A percentile compares a stretch with the other conserved stretches of the same genome.
Evolutionary conservation across 2,888 invertebrate genomes (phyloP).

Genomic region (Eupithecia inturbata): DNA sequence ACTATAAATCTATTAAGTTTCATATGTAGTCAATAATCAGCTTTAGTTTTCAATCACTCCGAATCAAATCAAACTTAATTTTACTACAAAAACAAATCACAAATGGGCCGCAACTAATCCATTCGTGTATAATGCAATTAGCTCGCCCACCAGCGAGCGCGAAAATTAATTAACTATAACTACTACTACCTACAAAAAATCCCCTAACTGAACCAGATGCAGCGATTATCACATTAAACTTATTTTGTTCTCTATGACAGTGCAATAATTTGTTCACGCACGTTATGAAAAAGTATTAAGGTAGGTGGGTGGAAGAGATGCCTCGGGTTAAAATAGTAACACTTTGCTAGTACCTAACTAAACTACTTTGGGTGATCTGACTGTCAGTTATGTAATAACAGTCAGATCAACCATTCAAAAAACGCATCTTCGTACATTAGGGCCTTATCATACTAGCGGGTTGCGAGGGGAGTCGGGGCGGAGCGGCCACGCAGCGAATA

Average conservation of each 20-base stretch:
- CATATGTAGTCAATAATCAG: slow-evolving; percentile 3
- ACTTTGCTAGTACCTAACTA: no score
- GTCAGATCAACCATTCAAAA: no score
- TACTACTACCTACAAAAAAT: slow-evolving; percentile 64
- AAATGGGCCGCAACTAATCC: slow-evolving; percentile 66
- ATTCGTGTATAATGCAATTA: slow-evolving; percentile 71
- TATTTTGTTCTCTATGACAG: slow-evolving; percentile 77
- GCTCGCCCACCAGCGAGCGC: slow-evolving; percentile 56
- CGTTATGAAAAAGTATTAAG: slow-evolving; percentile 80
- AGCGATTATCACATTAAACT: slow-evolving; percentile 74
- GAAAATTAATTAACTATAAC: slow-evolving; percentile 74
- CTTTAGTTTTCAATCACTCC: slow-evolving; percentile 33
- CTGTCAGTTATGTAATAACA: no score
- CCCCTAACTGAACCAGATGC: slow-evolving; percentile 69
- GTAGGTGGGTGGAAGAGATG: slow-evolving; percentile 54
- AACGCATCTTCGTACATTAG: no score
- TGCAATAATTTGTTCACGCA: slow-evolving; percentile 81
- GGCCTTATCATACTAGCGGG: no score
- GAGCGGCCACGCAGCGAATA: no score
- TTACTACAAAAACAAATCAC: slow-evolving; percentile 56
- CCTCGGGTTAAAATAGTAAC: no score
- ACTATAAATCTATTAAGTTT: no score
- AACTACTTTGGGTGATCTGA: no score
- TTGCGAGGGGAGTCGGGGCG: no score
- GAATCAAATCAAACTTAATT: slow-evolving; percentile 50